These are phyloP conservation scores for Enteromius anoplus DNA, from an alignment of 2,797 vertebrate genomes.

Conservation along the genomic window DNA sequence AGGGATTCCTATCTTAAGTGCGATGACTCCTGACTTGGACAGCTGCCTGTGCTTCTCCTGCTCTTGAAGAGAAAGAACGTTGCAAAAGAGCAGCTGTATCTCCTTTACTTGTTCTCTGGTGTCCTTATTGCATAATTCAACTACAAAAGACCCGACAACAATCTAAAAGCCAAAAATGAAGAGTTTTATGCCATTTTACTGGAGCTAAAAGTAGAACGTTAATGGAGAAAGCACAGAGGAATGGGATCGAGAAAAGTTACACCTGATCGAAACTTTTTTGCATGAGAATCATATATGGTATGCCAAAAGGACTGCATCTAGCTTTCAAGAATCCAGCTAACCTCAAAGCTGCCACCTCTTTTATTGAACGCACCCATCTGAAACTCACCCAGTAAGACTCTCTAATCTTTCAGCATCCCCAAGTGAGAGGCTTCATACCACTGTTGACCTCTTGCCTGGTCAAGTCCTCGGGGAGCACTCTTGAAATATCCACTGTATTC, in stretches of 20 bases:
- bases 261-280: not conserved
- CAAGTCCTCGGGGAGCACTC: constrained; percentile 51
- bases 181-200: not conserved
- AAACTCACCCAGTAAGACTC: constrained; percentile 32
- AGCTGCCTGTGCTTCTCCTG: constrained; percentile 27
- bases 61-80: constrained; percentile 42
- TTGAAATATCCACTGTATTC: constrained; percentile 66
- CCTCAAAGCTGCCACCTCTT: constrained; percentile 38
- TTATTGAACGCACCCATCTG: constrained; percentile 54
- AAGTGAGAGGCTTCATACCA: constrained; percentile 39
- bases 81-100: constrained; percentile 32
- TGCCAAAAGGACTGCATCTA: constrained; percentile 1
- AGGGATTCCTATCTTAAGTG: constrained; percentile 55
- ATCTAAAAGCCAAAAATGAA: not conserved
- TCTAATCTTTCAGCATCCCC: constrained; percentile 47
- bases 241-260: not conserved
- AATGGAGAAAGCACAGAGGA: not conserved
- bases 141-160: not conserved
- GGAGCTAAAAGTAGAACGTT: not conserved
- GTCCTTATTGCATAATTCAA: not conserved
- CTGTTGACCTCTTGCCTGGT: constrained; percentile 35
- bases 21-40: constrained; percentile 59
- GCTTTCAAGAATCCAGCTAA: constrained; percentile 10
- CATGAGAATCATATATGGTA: not conserved
- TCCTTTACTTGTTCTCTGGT: constrained; percentile 56